Base-by-base conservation (phyloP, 1,140 invertebrate species). In the Tigriopus japonicus region DNA sequence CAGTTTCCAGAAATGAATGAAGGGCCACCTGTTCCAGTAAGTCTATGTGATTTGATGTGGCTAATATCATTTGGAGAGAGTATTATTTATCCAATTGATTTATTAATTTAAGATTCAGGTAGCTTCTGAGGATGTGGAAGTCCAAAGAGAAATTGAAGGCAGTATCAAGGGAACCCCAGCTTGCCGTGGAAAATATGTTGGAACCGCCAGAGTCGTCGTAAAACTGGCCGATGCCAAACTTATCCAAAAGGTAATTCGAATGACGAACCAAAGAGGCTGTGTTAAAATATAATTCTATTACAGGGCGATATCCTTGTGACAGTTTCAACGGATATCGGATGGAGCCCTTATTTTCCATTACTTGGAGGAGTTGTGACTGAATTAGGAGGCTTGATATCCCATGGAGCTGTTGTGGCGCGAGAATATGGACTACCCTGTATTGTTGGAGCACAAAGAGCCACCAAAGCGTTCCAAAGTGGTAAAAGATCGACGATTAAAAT, bases 351-450 rank as follows among this genome's bases (percentile, higher is more conserved):
- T 69, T 91, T 90, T 67, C 85, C 86, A 0, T 73, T 90, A 7
- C 69, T 90, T 6, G 71, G 76, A 1, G 87, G 86, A 15, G 77
- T 91, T 13, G 81, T 87, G 5, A 90, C 86, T 0, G 87, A 91
- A 71, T 72, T 88, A 6, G 87, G 86, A 17, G 86, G 87, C 45
- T 75, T 89, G 0, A 80, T 90, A 63, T 88, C 85, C 43, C 86
- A 91, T 67, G 87, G 86, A 52, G 86, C 86, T 56, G 86, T 89
- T 0, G 84, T 90, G n/a, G 86, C 86, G 1, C 73, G 86, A 64
- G 87, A 90, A 72, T 89, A 86, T 70, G 85, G 86, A 0, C 67
- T 90, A 21, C 86, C 87, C 0, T 88, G 86, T 68, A 76, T 90
- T 35, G 81, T 89, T 13, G 85, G 83, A 13, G 81, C 81, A 1